Percentiles rank a stretch among this genome's conserved stretches.
phyloP scores from a whole-genome alignment of 2,888 invertebrate genomes.

The Synergus japonicus region DNA sequence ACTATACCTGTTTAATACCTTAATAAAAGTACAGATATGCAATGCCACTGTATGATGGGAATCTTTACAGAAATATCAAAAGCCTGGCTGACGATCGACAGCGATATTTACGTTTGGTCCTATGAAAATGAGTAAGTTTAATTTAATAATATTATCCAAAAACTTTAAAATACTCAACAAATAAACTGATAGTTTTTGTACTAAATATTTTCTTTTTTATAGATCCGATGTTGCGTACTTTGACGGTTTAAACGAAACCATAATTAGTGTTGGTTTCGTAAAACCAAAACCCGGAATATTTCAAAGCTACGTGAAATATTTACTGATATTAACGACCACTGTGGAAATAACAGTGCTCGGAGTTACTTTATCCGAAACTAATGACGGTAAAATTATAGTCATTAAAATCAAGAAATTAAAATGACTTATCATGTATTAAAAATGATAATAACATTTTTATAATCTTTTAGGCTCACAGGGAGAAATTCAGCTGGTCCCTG shows the following conservation, averaged over 20 bases:
- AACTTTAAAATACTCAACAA: not conserved
- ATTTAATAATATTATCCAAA: not conserved
- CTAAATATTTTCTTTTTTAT: constrained; percentile 53
- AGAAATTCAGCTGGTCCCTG: constrained; percentile 94
- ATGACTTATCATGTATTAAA: not conserved
- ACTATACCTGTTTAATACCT: constrained; percentile 44
- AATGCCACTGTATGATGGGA: constrained; percentile 98
- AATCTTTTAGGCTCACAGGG: constrained; percentile 77
- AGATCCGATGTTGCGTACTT: constrained; percentile 97
- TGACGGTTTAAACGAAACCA: constrained; percentile 96
- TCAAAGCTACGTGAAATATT: constrained; percentile 92
- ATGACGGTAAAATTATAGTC: constrained; percentile 65
- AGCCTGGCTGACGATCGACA: constrained; percentile 98
- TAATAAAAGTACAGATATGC: constrained; percentile 85
- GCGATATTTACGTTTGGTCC: constrained; percentile 98
- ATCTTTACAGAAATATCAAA: constrained; percentile 96
- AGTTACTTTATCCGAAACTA: constrained; percentile 78
- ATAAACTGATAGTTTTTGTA: not conserved
- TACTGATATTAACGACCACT: constrained; percentile 95
- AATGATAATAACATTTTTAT: not conserved
- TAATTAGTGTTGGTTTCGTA: constrained; percentile 94
- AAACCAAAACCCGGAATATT: constrained; percentile 94
- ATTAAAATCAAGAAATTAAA: not conserved
- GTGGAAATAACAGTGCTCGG: constrained; percentile 95
- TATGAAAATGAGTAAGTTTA: constrained; percentile 89